Base-by-base conservation (phyloP, 2,797 vertebrate species). In the Trachurus trachurus region DNA sequence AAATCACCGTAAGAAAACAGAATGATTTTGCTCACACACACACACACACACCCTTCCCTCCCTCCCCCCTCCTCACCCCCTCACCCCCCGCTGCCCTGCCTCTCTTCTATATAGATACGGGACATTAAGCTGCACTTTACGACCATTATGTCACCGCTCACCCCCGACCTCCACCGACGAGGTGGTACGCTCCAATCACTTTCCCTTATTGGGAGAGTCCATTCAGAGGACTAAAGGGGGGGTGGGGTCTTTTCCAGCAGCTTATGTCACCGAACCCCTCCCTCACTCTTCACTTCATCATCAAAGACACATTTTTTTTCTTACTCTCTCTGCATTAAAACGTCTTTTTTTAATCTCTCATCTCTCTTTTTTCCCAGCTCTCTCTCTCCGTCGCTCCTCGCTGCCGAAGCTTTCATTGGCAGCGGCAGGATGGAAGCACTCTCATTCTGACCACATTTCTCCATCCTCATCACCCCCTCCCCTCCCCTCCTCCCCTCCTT, bases 381-480 rank as follows among this genome's bases (percentile, higher is more conserved):
- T 39, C 22, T 66, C 45, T 81, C 22, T 69, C 49, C 10, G 0
- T 67, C 31, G 31, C 71, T 45, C 15, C 76, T 39, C 37, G 13
- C 15, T 67, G 74, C 71, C 8, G 66, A 63, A 61, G 80, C 76
- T 78, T 81, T 88, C 74, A 37, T 16, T 74, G 87, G 85, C 82
- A 79, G 81, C 19, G 74, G 74, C 66, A 66, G 78, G 78, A 79
- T 50, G 80, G 64, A 80, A 74, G 76, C 87, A 89, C 85, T 91
- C 84, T 87, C 84, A 53, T 86, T 73, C 84, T 78, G 69, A 91
- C 87, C 89, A 76, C 88, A 90, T 76, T 76, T 81, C 86, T 80
- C 85, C 83, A 76, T 66, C 83, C 81, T 68, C 82, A 66, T 4
- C 15, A 12, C 50, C 15, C 58, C 50, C 54, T 57, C 61, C 61